Evolutionary conservation across 1,140 invertebrate species (phyloP).

Genomic region (Neodiprion lecontei): DNA sequence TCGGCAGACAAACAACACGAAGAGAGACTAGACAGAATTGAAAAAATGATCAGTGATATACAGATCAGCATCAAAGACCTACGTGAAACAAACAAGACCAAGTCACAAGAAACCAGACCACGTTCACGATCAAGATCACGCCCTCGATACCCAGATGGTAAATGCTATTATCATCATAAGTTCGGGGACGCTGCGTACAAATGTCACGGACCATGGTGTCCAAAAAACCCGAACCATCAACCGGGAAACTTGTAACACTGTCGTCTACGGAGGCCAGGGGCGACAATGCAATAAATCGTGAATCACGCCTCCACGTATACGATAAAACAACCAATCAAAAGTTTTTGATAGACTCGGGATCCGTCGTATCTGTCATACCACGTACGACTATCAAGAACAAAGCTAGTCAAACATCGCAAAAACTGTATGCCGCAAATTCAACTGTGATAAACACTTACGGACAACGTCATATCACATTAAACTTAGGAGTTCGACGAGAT

Average conservation of each 20-base stretch:
- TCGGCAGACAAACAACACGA: conserved; percentile 4
- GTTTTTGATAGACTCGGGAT: conserved; percentile 25
- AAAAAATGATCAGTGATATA: neutral
- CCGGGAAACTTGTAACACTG: conserved; percentile 26
- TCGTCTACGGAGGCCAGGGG: conserved; percentile 14
- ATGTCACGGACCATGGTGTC: conserved; percentile 21
- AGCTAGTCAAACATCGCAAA: conserved; percentile 15
- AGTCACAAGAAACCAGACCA: conserved; percentile 7
- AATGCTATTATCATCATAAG: conserved; percentile 23
- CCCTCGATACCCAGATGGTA: neutral
- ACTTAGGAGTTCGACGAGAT: conserved; percentile 43
- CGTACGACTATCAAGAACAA: conserved; percentile 12
- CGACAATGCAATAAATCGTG: conserved; percentile 4
- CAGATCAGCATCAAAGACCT: neutral
- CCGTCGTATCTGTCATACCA: conserved; percentile 19
- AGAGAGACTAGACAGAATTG: neutral
- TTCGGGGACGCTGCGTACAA: conserved; percentile 13
- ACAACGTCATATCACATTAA: conserved; percentile 32
- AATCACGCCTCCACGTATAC: conserved; percentile 18
- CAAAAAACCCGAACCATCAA: neutral
- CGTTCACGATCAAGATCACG: conserved; percentile 10
- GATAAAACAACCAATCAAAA: neutral
- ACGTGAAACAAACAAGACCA: neutral
- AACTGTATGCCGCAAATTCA: conserved; percentile 35
- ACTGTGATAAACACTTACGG: conserved; percentile 44